These are phyloP conservation scores for Liasis olivaceus DNA, from an alignment of 2,797 vertebrate species.

Conservation along the genomic window DNA sequence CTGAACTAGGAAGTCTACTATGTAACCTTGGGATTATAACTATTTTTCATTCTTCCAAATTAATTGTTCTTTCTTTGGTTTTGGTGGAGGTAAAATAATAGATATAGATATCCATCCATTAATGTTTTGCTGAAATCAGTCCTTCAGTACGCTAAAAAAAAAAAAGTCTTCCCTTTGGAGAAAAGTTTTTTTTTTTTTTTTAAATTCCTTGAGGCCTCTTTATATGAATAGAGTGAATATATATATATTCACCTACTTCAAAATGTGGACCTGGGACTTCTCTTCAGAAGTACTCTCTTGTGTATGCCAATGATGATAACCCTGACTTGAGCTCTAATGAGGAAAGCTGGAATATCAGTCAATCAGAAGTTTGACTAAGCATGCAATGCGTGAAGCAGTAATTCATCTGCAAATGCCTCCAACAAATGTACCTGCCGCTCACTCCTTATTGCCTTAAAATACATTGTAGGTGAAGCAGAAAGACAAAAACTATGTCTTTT, in stretches of 20 bases:
- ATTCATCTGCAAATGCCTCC: not conserved
- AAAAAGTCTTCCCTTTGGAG: not conserved
- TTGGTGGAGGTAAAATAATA: not conserved
- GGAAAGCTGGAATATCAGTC: not conserved
- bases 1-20: not conserved
- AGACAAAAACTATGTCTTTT: slow-evolving; percentile 17
- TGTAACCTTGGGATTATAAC: not conserved
- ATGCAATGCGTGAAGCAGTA: not conserved
- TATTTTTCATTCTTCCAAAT: not conserved
- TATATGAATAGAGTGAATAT: no score
- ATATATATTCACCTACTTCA: not conserved
- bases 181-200: not conserved
- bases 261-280: not conserved
- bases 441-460: slow-evolving; percentile 22
- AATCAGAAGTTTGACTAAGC: not conserved
- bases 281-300: not conserved
- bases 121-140: not conserved
- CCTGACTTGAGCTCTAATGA: not conserved
- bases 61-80: not conserved
- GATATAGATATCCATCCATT: not conserved
- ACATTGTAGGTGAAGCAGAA: slow-evolving; percentile 10
- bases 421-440: slow-evolving; percentile 33
- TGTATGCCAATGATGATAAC: not conserved
- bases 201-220: not conserved
- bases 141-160: not conserved